Evolutionary conservation across 2,888 invertebrate species (phyloP).

Genomic region (Drosophila fungiperda): DNA sequence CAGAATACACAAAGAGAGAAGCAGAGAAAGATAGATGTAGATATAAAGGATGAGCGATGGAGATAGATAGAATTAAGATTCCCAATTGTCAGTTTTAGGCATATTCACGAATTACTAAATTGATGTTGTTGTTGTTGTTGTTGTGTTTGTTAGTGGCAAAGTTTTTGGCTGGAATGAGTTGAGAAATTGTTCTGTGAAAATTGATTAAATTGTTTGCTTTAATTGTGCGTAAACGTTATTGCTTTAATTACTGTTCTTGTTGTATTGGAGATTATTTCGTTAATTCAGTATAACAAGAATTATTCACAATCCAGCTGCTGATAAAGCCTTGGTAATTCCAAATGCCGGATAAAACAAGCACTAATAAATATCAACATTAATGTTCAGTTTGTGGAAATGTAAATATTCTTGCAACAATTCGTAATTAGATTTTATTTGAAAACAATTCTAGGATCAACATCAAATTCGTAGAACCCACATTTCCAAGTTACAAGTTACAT

Average conservation of each 20-base stretch:
- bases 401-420: slow-evolving; percentile 1
- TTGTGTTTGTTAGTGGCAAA: slow-evolving; percentile 9
- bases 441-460: background rate
- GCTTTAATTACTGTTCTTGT: background rate
- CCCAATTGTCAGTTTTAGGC: slow-evolving; percentile 35
- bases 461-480: background rate
- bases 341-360: slow-evolving; percentile 29
- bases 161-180: slow-evolving; percentile 40
- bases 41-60: background rate
- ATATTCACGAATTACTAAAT: slow-evolving; percentile 23
- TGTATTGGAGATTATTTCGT: background rate
- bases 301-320: slow-evolving; percentile 28
- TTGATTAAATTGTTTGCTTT: slow-evolving; percentile 62
- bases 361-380: background rate
- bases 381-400: background rate
- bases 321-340: slow-evolving; percentile 19
- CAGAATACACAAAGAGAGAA: slow-evolving; percentile 13
- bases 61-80: slow-evolving; percentile 17
- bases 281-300: slow-evolving; percentile 13
- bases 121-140: background rate
- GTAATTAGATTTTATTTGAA: background rate
- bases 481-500: background rate
- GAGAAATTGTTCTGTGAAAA: slow-evolving; percentile 45
- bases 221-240: slow-evolving; percentile 39
- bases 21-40: background rate